These are phyloP conservation scores for Dicycla oo DNA, from an alignment of 2,888 invertebrate species.

Conservation along the genomic window DNA sequence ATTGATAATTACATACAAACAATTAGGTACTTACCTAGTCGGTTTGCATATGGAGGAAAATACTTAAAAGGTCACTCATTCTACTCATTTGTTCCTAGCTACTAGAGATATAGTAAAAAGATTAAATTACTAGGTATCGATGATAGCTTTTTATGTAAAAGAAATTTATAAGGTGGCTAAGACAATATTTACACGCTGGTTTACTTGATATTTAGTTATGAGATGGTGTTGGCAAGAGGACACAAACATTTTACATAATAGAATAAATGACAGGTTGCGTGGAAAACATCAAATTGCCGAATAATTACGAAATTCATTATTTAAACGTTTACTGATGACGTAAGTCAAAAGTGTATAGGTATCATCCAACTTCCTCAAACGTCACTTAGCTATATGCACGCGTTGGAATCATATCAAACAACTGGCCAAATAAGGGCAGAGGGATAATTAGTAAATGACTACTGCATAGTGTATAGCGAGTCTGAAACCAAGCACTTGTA, in stretches of 20 bases:
- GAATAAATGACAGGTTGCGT: constrained; percentile 13
- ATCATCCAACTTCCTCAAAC: constrained; percentile 46
- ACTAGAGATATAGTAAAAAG: constrained; percentile 20
- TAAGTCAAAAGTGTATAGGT: constrained; percentile 24
- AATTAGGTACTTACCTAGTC: constrained; percentile 34
- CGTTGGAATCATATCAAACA: background rate
- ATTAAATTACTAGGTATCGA: constrained; percentile 15
- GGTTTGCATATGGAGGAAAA: constrained; percentile 49
- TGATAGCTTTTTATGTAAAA: constrained; percentile 14
- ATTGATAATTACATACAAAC: constrained; percentile 49
- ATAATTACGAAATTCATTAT: constrained; percentile 39
- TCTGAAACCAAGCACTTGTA: background rate
- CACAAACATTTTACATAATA: constrained; percentile 28
- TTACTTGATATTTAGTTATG: constrained; percentile 29
- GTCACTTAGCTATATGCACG: constrained; percentile 9
- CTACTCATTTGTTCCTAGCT: constrained; percentile 21
- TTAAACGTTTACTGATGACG: constrained; percentile 53
- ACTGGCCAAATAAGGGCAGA: constrained; percentile 10
- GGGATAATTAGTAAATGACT: background rate
- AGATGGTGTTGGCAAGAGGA: constrained; percentile 7
- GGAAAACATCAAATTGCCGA: constrained; percentile 27
- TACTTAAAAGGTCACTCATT: constrained; percentile 24
- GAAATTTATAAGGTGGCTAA: constrained; percentile 8
- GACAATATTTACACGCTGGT: constrained; percentile 10
- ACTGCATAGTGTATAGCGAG: background rate